Evolutionary conservation across 2,888 invertebrate species (phyloP).

Genomic region (Mactromeris polynyma): DNA sequence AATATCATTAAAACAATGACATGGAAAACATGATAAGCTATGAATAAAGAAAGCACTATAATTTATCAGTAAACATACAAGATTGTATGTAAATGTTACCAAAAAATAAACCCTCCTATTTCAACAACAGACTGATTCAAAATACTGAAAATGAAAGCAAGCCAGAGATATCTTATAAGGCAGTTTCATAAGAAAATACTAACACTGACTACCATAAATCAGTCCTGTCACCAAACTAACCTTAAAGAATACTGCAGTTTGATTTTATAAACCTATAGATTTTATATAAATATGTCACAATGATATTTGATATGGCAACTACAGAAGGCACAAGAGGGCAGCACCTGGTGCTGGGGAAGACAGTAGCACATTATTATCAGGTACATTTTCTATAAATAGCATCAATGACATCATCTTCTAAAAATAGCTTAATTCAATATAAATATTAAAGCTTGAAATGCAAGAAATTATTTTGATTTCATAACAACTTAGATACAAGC

Average conservation of each 20-base stretch:
- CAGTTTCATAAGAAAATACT: not conserved
- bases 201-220: not conserved
- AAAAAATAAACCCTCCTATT: not conserved
- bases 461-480: not conserved
- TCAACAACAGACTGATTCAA: not conserved
- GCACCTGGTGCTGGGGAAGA: constrained; percentile 17
- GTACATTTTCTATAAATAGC: not conserved
- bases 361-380: not conserved
- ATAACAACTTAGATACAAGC: not conserved
- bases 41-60: too few species aligned
- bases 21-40: too few species aligned
- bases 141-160: not conserved
- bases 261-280: constrained; percentile 1
- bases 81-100: not conserved
- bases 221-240: not conserved
- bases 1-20: too few species aligned
- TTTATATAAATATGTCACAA: not conserved
- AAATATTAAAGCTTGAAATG: not conserved
- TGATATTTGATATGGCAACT: constrained; percentile 34
- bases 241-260: not conserved
- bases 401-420: not conserved
- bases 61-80: not conserved
- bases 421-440: not conserved
- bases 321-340: constrained; percentile 29
- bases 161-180: not conserved